Evolutionary conservation across 2,888 invertebrate species (phyloP), one percentile per base, ranked within the genome.

Genomic region (Cabera pusaria): DNA sequence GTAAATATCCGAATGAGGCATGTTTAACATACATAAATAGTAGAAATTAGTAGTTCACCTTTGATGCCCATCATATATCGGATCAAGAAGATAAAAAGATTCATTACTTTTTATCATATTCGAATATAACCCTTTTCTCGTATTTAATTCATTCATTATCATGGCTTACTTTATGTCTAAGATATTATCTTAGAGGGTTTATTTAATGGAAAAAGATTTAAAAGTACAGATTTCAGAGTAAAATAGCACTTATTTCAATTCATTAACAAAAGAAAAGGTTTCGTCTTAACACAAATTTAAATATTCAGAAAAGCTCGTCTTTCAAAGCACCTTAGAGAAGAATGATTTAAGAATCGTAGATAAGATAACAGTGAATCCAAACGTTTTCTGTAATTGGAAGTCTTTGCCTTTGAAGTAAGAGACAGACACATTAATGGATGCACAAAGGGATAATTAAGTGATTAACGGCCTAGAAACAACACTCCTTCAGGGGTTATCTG

Each of bases 321-420:
- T 55, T 46, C 44, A 41, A 47, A 58, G 54, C 53, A 64, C 56
- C 45, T 59, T 46, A 38, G 35, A 48, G 41, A 54, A 52, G 18
- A 39, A 26, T 54, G 56, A 61, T 60, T 60, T 44, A 38, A 44
- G 42, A 56, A 44, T 55, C 43, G 33, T 39, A 61, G 60, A 61
- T 66, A 64, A 68, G 52, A 59, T 54, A 59, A 64, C 62, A 63
- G 59, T 64, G 53, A 60, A 52, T 52, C 51, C 56, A 58, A 62
- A 63, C 58, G 60, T 59, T 60, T 53, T 47, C 32, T 39, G 46
- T 54, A 49, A 52, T 49, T 49, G 47, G 43, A 41, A 43, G 36
- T 36, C 24, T 25, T 32, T 27, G 28, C 52, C 59, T 64, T 64
- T 64, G 56, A 59, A 58, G 52, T 61, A 51, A 54, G 31, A 49